Evolutionary conservation across 2,113 vertebrate species (phyloP).

Genomic region (Lepisosteus oculatus): DNA sequence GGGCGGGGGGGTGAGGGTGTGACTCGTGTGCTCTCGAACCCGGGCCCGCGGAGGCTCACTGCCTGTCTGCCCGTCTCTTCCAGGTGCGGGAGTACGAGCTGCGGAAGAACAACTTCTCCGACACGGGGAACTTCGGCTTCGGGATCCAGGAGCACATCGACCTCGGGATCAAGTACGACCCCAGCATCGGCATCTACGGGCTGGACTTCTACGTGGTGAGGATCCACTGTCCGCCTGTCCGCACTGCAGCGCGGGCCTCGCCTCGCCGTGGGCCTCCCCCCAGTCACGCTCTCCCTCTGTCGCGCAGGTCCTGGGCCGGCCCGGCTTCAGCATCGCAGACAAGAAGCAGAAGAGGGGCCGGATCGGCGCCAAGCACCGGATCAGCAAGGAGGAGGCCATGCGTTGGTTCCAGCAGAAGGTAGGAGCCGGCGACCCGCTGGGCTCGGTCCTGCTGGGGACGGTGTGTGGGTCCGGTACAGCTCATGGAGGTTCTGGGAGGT

Average conservation of each 20-base stretch:
- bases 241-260: background rate
- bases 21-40: background rate
- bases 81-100: constrained; percentile 96
- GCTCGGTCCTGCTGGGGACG: no score
- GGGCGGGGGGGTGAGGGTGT: background rate
- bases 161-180: constrained; percentile 96
- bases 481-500: background rate
- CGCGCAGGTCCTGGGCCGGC: constrained; percentile 89
- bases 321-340: constrained; percentile 96
- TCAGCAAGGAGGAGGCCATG: constrained; percentile 97
- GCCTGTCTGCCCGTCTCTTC: background rate
- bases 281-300: background rate
- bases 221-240: background rate
- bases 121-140: constrained; percentile 97
- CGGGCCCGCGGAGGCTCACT: background rate
- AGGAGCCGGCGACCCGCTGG: constrained; percentile 17
- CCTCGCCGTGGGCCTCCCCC: background rate
- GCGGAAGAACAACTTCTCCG: constrained; percentile 97
- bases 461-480: background rate
- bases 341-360: constrained; percentile 93
- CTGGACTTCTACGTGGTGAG: constrained; percentile 98
- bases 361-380: constrained; percentile 94
- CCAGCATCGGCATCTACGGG: constrained; percentile 97
- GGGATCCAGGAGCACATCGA: constrained; percentile 98
- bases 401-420: constrained; percentile 99